Percentiles rank a stretch among this genome's conserved stretches.
Conservation (phyloP, 2,113 vertebrate species). For the Toxostoma redivivum region DNA sequence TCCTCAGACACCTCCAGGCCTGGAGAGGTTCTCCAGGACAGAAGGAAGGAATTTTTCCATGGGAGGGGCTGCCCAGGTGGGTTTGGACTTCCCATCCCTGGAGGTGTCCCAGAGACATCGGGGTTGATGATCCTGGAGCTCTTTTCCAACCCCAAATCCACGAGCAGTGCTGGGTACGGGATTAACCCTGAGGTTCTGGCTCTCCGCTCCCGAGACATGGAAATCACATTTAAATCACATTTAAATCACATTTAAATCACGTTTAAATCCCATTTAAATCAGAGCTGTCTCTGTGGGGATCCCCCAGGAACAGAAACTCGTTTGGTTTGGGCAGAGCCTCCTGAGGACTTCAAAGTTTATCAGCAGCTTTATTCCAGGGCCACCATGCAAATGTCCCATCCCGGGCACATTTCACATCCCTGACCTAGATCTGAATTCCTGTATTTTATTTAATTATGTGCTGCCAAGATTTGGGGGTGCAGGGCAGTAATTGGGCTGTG, state of each 20-base stretch:
- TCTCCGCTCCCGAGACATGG: not conserved
- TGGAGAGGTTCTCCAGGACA: not conserved
- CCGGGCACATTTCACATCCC: not conserved
- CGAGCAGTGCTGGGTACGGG: not conserved
- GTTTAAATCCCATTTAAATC: not conserved
- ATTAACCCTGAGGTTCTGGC: not conserved
- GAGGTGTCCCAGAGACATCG: too few species aligned
- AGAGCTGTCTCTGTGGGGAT: not conserved
- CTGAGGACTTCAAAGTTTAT: constrained; percentile 44
- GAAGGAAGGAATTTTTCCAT: not conserved
- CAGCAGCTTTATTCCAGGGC: not conserved
- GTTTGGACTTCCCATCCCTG: not conserved
- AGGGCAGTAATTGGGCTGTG: not conserved
- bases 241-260: not conserved
- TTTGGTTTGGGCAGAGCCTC: not conserved
- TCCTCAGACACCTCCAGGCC: not conserved
- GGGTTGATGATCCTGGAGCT: too few species aligned
- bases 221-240: not conserved
- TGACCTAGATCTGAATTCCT: not conserved
- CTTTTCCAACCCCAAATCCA: not conserved
- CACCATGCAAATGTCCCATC: not conserved
- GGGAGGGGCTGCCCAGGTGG: not conserved
- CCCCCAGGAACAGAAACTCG: constrained; percentile 27
- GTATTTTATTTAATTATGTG: not conserved
- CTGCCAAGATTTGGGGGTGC: not conserved